These are phyloP conservation scores for Halcyon malimbica DNA, from an alignment of 2,113 vertebrate genomes.

Conservation along the genomic window DNA sequence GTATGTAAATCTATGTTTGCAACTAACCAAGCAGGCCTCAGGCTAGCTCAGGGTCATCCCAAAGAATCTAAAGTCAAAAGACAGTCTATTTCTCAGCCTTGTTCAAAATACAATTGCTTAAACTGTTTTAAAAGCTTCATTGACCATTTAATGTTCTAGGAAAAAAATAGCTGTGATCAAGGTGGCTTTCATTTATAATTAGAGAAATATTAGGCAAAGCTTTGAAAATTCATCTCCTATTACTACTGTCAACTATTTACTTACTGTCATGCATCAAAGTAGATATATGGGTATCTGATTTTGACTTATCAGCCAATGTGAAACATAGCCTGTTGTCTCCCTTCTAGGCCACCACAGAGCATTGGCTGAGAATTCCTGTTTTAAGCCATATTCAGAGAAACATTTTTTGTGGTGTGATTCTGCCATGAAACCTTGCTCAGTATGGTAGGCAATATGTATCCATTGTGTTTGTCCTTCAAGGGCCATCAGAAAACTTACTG, in stretches of 20 bases:
- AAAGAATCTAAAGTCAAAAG: not conserved
- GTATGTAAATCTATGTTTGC: not conserved
- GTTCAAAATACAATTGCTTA: not conserved
- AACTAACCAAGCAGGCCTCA: not conserved
- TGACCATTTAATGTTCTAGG: not conserved
- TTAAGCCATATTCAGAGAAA: not conserved
- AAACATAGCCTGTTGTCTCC: not conserved
- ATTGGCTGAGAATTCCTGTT: not conserved
- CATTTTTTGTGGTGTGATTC: not conserved
- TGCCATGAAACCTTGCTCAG: not conserved
- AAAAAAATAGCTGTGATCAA: not conserved
- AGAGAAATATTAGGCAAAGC: not conserved
- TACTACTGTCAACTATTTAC: not conserved
- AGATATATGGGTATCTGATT: not conserved
- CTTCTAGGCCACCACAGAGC: not conserved
- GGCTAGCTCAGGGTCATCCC: not conserved
- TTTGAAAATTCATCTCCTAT: not conserved
- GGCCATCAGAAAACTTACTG: not conserved
- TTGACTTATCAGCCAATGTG: not conserved
- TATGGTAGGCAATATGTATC: not conserved
- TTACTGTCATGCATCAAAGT: not conserved
- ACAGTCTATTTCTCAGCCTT: not conserved
- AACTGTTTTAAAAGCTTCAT: not conserved
- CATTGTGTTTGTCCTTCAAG: not conserved
- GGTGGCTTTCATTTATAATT: not conserved